A percentile compares a stretch with the other conserved stretches of the same genome.
Conservation (phyloP, 2,888 invertebrate genomes). For the Pandemis corylana region DNA sequence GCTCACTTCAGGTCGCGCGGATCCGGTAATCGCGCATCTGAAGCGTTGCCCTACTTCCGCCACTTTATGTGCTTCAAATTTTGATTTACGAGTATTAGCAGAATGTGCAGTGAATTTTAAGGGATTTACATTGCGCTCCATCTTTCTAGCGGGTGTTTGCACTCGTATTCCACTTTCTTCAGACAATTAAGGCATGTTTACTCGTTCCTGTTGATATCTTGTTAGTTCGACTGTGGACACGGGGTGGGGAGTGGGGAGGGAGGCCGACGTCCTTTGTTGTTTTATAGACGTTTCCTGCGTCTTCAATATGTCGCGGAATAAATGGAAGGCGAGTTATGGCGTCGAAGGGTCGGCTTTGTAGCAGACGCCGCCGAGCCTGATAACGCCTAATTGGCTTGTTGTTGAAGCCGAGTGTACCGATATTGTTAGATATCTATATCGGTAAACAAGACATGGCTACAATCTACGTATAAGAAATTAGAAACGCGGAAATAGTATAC, state of each 20-base stretch:
- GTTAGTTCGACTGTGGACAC: not conserved
- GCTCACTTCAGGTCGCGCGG: not conserved
- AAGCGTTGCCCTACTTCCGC: conserved; percentile 1
- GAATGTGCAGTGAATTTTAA: conserved; percentile 4
- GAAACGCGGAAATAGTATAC: not conserved
- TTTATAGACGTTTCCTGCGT: conserved; percentile 10
- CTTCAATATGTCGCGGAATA: not conserved
- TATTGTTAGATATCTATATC: not conserved
- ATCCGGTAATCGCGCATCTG: not conserved
- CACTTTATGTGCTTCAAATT: not conserved
- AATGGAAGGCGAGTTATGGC: conserved; percentile 2
- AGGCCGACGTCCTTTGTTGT: conserved; percentile 23
- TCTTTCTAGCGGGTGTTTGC: not conserved
- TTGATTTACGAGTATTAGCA: not conserved
- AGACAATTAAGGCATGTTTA: not conserved
- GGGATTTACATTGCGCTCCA: not conserved
- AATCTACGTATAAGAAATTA: not conserved
- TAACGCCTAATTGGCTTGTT: conserved; percentile 1
- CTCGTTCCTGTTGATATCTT: not conserved
- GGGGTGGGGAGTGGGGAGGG: not conserved
- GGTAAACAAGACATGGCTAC: not conserved
- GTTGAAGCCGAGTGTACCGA: not conserved
- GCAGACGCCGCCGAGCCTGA: not conserved
- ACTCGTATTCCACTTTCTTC: not conserved
- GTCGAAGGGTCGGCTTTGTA: not conserved